Conservation (phyloP, 2,797 vertebrate species). For the Sebastes reedi region DNA sequence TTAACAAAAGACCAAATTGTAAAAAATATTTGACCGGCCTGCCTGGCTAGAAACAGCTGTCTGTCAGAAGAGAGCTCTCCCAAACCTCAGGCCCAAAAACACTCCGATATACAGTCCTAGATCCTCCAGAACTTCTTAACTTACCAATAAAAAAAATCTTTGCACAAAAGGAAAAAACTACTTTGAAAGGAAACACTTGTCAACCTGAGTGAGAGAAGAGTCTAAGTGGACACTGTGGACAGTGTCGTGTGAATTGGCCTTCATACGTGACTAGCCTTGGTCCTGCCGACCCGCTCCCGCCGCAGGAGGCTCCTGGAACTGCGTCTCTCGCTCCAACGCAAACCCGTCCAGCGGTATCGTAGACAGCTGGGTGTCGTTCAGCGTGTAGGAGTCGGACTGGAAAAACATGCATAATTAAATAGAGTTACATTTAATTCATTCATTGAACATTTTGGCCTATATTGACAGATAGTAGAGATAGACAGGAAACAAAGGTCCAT, state of each 20-base stretch:
- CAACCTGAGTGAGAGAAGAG: constrained; percentile 92
- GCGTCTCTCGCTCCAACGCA: constrained; percentile 79
- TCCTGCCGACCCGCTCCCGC: constrained; percentile 59
- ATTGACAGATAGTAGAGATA: not conserved
- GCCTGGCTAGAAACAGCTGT: constrained; percentile 34
- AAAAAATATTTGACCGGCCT: constrained; percentile 47
- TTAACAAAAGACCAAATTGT: constrained; percentile 48
- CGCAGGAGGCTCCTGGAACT: constrained; percentile 67
- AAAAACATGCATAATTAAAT: constrained; percentile 6
- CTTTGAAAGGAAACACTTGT: constrained; percentile 76
- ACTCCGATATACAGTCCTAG: constrained; percentile 57
- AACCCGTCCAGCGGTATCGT: constrained; percentile 87
- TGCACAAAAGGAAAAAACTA: constrained; percentile 74
- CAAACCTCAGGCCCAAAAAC: constrained; percentile 43
- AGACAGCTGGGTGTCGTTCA: constrained; percentile 86
- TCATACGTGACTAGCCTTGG: constrained; percentile 83
- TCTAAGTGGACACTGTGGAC: constrained; percentile 74
- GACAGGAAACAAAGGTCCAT: not conserved
- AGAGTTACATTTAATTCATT: not conserved
- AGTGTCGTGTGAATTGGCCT: constrained; percentile 70
- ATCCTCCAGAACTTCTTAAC: constrained; percentile 71
- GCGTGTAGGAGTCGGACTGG: constrained; percentile 73
- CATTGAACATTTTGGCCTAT: not conserved
- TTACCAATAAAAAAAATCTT: constrained; percentile 75
- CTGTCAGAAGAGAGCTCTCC: constrained; percentile 48